Base-by-base conservation (phyloP, 2,797 vertebrate species). In the Pangasius macronema region DNA sequence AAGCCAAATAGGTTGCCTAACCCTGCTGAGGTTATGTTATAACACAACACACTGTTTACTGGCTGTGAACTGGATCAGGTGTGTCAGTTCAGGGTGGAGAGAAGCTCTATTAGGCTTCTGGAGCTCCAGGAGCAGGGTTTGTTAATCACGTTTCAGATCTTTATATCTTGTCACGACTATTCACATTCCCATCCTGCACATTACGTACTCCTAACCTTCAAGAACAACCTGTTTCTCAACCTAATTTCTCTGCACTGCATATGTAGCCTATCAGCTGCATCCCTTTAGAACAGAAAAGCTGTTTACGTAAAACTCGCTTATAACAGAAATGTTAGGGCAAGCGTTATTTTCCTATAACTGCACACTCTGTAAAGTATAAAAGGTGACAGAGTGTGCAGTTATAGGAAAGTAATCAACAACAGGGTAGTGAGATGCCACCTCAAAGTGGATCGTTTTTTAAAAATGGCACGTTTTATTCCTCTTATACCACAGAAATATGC, bases 81-180 rank as follows among this genome's bases (percentile, higher is more conserved):
- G 70, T 75, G 68, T 46, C 70, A 61, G 70, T 30, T 85, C 46
- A 63, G 36, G 55, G 83, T 73, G 70, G 53, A 63, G 70, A 63
- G 1, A 2, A 57, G 73, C 0, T 3, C 27, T 53, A 9, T 61
- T 4, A 49, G 16, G 13, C 59, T 67, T 14, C 22, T 24, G 3
- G 46, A 76, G 53, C 53, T 39, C 10, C 36, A 61, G 1, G 76
- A 79, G 51, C n/a, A 55, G 53, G 36, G 39, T 65, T 49, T 65
- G 22, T 57, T 61, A 5, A 27, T 59, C 33, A 22, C 36, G 2
- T n/a, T 14, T 30, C 46, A 18, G 20, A 27, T 61, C 3, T 65
- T 65, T 65, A 1, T 42, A 30, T 82, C 55, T 49, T 27, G 24
- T 65, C 42, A 1, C 0, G 14, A 20, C 39, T 20, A 7, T 53